These are phyloP conservation scores for Bellardia bayeri DNA, from an alignment of 2,888 invertebrate species.

Conservation along the genomic window DNA sequence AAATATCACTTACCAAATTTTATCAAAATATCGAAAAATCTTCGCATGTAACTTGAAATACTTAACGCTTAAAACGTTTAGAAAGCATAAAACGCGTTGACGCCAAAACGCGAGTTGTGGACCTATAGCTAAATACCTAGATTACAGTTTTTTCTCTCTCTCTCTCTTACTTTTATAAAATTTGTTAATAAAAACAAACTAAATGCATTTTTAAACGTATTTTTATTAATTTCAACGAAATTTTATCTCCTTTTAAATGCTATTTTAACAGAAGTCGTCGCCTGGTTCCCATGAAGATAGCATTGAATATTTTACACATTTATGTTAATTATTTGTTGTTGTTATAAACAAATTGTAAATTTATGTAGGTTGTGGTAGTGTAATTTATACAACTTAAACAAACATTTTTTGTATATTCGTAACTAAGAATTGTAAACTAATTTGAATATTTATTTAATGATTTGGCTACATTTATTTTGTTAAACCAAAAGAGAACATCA, in stretches of 20 bases:
- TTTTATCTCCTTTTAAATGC: background rate
- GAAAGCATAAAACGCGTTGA: too few relatives aligned
- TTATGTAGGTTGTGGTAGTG: slow-evolving; percentile 29
- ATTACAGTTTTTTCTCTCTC: too few relatives aligned
- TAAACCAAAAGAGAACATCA: background rate
- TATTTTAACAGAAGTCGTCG: slow-evolving; percentile 8
- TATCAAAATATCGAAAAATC: too few relatives aligned
- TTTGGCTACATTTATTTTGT: background rate
- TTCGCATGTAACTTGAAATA: too few relatives aligned
- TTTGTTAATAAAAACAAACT: background rate
- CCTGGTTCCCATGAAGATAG: slow-evolving; percentile 43
- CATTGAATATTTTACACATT: slow-evolving; percentile 53
- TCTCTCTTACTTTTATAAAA: too few relatives aligned
- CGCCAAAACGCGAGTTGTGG: too few relatives aligned
- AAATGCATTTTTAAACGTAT: background rate
- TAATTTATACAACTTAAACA: background rate
- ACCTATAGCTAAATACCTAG: too few relatives aligned
- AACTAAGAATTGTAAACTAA: slow-evolving; percentile 19
- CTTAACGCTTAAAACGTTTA: too few relatives aligned
- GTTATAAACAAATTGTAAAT: slow-evolving; percentile 22
- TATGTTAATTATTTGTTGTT: slow-evolving; percentile 59
- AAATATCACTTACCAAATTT: too few relatives aligned
- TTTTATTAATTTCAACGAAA: background rate
- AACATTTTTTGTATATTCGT: slow-evolving; percentile 2
- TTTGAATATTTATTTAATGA: slow-evolving; percentile 47